Percentiles rank a stretch among this genome's conserved stretches.
Evolutionary conservation across 2,113 vertebrate species (phyloP).

Genomic region (Dolichallabes microphthalmus): DNA sequence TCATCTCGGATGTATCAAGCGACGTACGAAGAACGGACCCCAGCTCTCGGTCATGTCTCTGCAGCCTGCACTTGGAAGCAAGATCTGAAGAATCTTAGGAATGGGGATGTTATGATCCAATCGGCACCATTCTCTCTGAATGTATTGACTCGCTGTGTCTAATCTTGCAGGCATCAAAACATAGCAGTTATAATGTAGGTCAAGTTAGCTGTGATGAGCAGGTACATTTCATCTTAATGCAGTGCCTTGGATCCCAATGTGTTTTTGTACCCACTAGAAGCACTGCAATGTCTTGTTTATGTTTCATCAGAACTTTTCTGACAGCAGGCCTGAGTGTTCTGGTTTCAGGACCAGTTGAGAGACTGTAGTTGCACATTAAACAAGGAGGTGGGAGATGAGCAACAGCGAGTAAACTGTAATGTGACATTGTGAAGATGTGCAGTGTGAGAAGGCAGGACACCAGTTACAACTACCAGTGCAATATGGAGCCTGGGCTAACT

Average conservation of each 20-base stretch:
- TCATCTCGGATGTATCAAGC: too few species aligned
- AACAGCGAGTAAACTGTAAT: background rate
- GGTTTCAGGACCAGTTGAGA: background rate
- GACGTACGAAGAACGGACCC: too few species aligned
- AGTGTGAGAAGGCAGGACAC: background rate
- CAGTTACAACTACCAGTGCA: background rate
- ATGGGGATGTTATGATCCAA: conserved; percentile 38
- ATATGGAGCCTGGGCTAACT: conserved; percentile 12
- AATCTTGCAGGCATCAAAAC: conserved; percentile 7
- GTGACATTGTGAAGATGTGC: background rate
- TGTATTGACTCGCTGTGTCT: background rate
- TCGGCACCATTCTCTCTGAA: background rate
- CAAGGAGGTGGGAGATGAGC: background rate
- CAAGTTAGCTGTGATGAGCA: background rate
- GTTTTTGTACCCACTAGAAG: background rate
- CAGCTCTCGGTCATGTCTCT: background rate
- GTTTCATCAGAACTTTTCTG: background rate
- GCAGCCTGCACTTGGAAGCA: background rate
- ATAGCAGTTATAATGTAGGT: background rate
- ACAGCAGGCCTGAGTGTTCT: background rate
- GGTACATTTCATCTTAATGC: background rate
- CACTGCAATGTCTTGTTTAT: background rate
- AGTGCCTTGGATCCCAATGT: background rate
- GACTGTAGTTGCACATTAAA: too few species aligned
- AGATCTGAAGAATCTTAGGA: conserved; percentile 23